phyloP scores from a whole-genome alignment of 2,113 vertebrate genomes.

The Syngnathoides biaculeatus region DNA sequence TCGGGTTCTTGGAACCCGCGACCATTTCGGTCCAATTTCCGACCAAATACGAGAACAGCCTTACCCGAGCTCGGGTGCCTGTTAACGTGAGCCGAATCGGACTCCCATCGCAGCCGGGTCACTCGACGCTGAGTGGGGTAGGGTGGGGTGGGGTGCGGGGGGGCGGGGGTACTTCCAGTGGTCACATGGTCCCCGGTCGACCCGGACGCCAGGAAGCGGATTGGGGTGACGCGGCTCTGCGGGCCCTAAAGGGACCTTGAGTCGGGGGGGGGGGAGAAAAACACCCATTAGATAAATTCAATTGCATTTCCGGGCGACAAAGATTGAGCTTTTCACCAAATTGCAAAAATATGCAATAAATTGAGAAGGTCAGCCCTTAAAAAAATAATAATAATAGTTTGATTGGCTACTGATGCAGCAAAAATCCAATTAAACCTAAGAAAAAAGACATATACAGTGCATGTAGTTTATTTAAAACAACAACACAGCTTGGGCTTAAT shows the following conservation, averaged over 20 bases:
- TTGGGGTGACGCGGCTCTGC: constrained; percentile 13
- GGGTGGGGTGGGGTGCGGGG: too few relatives aligned
- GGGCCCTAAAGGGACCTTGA: constrained; percentile 24
- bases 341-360: too few relatives aligned
- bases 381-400: too few relatives aligned
- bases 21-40: too few relatives aligned
- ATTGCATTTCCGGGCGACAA: background rate
- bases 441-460: too few relatives aligned
- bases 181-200: constrained; percentile 53
- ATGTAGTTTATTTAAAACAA: too few relatives aligned
- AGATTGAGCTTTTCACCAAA: too few relatives aligned
- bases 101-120: constrained; percentile 63
- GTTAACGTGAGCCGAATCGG: constrained; percentile 56
- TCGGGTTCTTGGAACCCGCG: too few relatives aligned
- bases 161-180: constrained; percentile 8
- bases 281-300: background rate
- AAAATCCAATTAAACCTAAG: too few relatives aligned
- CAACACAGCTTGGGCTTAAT: too few relatives aligned
- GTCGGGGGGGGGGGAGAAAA: background rate
- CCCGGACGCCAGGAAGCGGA: constrained; percentile 5
- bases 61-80: constrained; percentile 57
- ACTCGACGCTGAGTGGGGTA: constrained; percentile 53
- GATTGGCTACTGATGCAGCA: too few relatives aligned
- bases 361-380: too few relatives aligned
- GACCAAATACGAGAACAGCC: background rate